Conservation (phyloP, 1,140 invertebrate species). For the Ephestia elutella region DNA sequence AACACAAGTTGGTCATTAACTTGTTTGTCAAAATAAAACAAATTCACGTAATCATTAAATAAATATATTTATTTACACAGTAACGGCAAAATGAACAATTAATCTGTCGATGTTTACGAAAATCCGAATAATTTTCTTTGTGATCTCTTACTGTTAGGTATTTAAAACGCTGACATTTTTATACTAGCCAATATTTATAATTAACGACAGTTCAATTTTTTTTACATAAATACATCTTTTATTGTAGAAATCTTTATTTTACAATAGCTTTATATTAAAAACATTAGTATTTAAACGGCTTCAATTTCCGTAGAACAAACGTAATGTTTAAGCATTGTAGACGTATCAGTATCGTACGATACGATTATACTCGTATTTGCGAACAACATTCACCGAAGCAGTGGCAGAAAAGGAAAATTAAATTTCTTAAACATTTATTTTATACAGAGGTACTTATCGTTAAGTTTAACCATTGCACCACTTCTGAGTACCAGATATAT, state of each 20-base stretch:
- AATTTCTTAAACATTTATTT: slow-evolving; percentile 39
- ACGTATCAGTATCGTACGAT: background rate
- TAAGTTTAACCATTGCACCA: slow-evolving; percentile 58
- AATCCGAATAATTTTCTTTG: slow-evolving; percentile 40
- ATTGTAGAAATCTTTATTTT: slow-evolving; percentile 56
- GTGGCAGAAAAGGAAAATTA: slow-evolving; percentile 37
- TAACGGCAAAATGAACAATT: slow-evolving; percentile 63
- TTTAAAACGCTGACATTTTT: slow-evolving; percentile 36
- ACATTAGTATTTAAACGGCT: slow-evolving; percentile 38
- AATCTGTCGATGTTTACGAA: slow-evolving; percentile 61
- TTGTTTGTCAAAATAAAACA: slow-evolving; percentile 32
- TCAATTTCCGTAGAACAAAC: slow-evolving; percentile 19
- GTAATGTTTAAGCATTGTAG: slow-evolving; percentile 13
- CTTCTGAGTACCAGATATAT: slow-evolving; percentile 54
- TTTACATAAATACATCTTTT: slow-evolving; percentile 68
- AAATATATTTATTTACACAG: slow-evolving; percentile 73
- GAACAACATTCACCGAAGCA: slow-evolving; percentile 50
- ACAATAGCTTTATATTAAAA: slow-evolving; percentile 46
- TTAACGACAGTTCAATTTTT: slow-evolving; percentile 57
- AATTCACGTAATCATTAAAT: slow-evolving; percentile 58
- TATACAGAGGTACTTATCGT: slow-evolving; percentile 45
- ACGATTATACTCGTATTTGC: slow-evolving; percentile 34
- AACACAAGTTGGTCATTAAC: too few species aligned
- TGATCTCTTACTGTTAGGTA: slow-evolving; percentile 30
- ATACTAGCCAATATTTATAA: slow-evolving; percentile 48